A percentile compares a stretch with the other conserved stretches of the same genome.
Conservation (phyloP, 64 coral and sea anemone genomes). For the Catalaphyllia jardinei region DNA sequence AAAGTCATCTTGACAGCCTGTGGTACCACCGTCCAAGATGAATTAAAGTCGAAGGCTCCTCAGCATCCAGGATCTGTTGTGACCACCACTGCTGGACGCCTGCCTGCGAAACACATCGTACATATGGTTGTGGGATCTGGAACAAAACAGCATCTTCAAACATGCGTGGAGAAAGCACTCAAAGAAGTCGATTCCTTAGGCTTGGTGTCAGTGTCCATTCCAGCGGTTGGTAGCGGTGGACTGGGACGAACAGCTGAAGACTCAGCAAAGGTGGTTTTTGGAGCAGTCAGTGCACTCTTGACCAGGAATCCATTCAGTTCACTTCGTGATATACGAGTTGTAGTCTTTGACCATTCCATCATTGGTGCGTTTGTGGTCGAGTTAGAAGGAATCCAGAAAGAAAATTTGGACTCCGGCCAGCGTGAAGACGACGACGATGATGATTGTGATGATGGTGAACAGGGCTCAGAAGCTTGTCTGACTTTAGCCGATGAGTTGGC, state of each 20-base stretch:
- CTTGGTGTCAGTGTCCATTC: slow-evolving; percentile 22
- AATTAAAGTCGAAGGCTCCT: neutral
- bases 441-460: neutral
- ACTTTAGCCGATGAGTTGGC: neutral
- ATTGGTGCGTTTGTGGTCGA: neutral
- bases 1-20: neutral
- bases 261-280: slow-evolving; percentile 13
- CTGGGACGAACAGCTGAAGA: slow-evolving; percentile 11
- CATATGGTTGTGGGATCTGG: slow-evolving; percentile 24
- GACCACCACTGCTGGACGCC: neutral
- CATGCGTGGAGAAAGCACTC: slow-evolving; percentile 21
- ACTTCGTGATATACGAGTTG: neutral
- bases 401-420: neutral
- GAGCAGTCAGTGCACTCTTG: neutral
- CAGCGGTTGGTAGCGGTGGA: slow-evolving; percentile 39
- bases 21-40: neutral
- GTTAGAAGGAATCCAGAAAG: neutral
- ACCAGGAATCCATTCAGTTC: neutral
- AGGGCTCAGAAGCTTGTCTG: neutral
- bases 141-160: slow-evolving; percentile 18
- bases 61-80: neutral
- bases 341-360: neutral
- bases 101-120: neutral
- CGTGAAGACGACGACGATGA: neutral
- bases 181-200: neutral